Evolutionary conservation across 2,888 invertebrate genomes (phyloP).

Genomic region (Lasioglossum figueresi): DNA sequence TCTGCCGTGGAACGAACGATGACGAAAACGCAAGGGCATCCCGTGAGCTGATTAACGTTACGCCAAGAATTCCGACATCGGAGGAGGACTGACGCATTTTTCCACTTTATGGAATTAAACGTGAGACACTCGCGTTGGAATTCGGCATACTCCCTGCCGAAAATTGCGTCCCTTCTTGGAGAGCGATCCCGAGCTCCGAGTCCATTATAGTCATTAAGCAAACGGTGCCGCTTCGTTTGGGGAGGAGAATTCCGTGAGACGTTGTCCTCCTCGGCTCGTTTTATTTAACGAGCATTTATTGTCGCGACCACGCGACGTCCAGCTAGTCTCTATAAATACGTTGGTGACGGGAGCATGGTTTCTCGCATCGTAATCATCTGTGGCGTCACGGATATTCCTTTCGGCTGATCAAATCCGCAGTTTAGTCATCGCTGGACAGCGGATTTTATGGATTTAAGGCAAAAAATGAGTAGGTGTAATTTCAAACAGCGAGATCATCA

Average conservation of each 20-base stretch:
- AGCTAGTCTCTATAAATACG: conserved; percentile 59
- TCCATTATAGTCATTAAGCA: conserved; percentile 43
- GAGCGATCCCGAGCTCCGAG: conserved; percentile 4
- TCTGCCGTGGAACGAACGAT: not conserved
- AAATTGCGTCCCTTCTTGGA: not conserved
- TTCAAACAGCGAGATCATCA: too few relatives aligned
- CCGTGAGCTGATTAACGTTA: not conserved
- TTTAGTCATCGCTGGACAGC: too few relatives aligned
- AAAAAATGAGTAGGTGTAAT: too few relatives aligned
- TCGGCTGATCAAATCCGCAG: too few relatives aligned
- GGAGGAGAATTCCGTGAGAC: conserved; percentile 42
- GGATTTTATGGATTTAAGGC: too few relatives aligned
- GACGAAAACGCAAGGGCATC: not conserved
- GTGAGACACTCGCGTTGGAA: conserved; percentile 5
- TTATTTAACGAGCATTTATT: conserved; percentile 61
- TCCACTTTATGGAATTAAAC: not conserved
- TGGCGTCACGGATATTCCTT: conserved; percentile 8
- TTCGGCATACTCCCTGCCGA: not conserved
- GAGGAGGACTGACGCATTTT: not conserved
- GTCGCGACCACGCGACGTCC: conserved; percentile 46
- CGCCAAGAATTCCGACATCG: not conserved
- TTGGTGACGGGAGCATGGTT: conserved; percentile 18
- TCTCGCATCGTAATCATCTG: conserved; percentile 26
- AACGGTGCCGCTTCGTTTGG: conserved; percentile 43
- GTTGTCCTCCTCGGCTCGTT: conserved; percentile 37